These are phyloP conservation scores for Trachelus iudaicus DNA, from an alignment of 2,888 invertebrate species.

Conservation along the genomic window DNA sequence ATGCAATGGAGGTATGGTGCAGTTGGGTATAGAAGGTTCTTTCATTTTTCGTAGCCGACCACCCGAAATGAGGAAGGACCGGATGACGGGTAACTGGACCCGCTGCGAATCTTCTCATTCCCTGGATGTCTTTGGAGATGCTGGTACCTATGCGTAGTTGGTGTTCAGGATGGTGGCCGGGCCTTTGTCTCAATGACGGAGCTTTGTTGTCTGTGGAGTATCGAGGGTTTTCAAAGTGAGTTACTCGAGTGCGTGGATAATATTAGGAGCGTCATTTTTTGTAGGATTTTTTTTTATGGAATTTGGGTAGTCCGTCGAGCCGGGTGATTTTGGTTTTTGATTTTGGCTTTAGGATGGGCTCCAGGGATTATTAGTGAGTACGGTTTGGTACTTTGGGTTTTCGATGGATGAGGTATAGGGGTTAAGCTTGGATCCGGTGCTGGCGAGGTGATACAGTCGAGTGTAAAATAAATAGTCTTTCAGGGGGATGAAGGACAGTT, in stretches of 20 bases:
- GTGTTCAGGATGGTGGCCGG: constrained; percentile 3
- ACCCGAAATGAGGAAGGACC: constrained; percentile 40
- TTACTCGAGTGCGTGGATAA: background rate
- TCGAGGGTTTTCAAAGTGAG: background rate
- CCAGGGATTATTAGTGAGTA: too few species aligned
- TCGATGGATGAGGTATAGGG: too few species aligned
- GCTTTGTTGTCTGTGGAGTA: constrained; percentile 26
- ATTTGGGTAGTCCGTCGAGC: background rate
- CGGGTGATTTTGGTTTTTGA: too few species aligned
- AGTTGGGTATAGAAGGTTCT: constrained; percentile 5
- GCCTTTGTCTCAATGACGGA: constrained; percentile 23
- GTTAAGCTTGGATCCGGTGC: too few species aligned
- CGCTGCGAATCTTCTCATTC: constrained; percentile 11
- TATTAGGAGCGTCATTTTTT: too few species aligned
- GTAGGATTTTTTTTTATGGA: background rate
- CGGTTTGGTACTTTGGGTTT: too few species aligned
- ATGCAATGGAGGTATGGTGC: background rate
- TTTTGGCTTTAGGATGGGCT: too few species aligned
- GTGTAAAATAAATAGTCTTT: background rate
- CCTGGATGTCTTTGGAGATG: constrained; percentile 1
- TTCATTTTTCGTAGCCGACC: constrained; percentile 31
- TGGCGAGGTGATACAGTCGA: too few species aligned
- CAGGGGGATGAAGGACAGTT: background rate
- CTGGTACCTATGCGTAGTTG: constrained; percentile 10
- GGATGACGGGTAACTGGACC: constrained; percentile 36